Evolutionary conservation across 2,888 invertebrate genomes (phyloP), one percentile per base, ranked within the genome.

Genomic region (Drosophila macrospina): DNA sequence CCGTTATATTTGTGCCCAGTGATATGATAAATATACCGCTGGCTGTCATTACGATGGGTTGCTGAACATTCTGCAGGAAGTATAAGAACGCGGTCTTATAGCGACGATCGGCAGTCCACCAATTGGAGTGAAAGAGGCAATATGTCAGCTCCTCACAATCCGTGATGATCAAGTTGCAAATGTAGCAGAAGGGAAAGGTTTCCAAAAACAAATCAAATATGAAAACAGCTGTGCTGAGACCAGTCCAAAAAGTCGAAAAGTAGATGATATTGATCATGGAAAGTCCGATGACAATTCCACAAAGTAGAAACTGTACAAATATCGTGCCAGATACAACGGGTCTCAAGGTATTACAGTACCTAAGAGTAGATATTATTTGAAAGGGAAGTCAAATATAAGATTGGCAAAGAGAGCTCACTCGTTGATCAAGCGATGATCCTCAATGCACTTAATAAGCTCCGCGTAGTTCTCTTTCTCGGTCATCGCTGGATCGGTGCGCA

Each of bases 171-270:
- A 65, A 8, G 4, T 86, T 70, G 64, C 84, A 88, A 10, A 86
- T 36, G 15, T 73, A 84, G 57, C 88, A 80, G 8, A 84, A 69
- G n/a, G 84, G 88, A 42, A 78, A 88, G 0, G 84, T 80, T 36
- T 84, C 59, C 56, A 86, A 4, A 0, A 74, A 0, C 1, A 85
- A 48, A 32, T 55, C 63, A 1, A 28, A 50, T 4, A 84, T 30
- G 20, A 71, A 84, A 0, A 62, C 11, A 4, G 0, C 34, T 1
- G 66, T 68, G 34, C 68, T 67, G 4, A 79, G 6, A 1, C 80
- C 66, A 6, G 67, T 73, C 80, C 78, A 80, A 4, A 80, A 26
- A 0, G 61, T 71, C 2, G 78, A 62, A 28, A 84, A 85, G 44
- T 74, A 85, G 5, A 87, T 44, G 0, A 87, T 24, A n/a, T 83